Percentiles rank a stretch among this genome's conserved stretches.
Evolutionary conservation across 2,797 vertebrate species (phyloP).

Genomic region (Apogon talboti): DNA sequence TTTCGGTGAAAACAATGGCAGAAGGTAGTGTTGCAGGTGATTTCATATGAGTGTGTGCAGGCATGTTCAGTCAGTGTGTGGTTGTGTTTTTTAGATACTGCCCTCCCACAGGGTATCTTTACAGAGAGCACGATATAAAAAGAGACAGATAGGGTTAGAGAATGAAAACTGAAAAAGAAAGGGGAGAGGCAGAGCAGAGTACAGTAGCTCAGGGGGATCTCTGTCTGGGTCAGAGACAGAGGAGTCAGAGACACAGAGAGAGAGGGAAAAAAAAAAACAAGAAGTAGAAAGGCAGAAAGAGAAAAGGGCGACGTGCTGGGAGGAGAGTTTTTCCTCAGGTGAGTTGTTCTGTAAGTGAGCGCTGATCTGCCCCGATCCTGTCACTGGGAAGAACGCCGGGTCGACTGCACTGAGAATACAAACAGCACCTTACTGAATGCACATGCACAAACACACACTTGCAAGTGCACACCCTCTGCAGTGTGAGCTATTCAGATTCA

Average conservation of each 20-base stretch:
- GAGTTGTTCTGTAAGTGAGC: conserved; percentile 74
- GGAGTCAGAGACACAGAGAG: conserved; percentile 48
- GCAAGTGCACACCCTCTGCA: conserved; percentile 18
- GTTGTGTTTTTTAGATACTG: conserved; percentile 68
- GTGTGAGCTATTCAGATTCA: conserved; percentile 61
- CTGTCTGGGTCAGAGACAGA: conserved; percentile 76
- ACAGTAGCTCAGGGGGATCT: conserved; percentile 74
- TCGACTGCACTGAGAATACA: conserved; percentile 68
- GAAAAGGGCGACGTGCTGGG: conserved; percentile 62
- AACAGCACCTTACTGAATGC: conserved; percentile 63
- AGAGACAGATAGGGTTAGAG: conserved; percentile 76
- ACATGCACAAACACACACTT: conserved; percentile 31
- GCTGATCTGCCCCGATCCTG: conserved; percentile 71
- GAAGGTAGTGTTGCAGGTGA: conserved; percentile 52
- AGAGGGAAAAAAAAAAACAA: conserved; percentile 13
- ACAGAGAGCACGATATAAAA: conserved; percentile 74
- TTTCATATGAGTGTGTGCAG: conserved; percentile 24
- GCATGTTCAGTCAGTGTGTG: conserved; percentile 54
- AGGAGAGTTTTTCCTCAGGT: conserved; percentile 82
- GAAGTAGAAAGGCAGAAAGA: conserved; percentile 49
- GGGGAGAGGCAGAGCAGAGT: conserved; percentile 60
- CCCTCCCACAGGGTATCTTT: conserved; percentile 78
- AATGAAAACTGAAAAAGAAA: conserved; percentile 70
- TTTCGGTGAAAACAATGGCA: conserved; percentile 52
- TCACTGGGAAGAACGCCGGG: conserved; percentile 53